Conservation (phyloP, 2,888 invertebrate genomes). For the Agrochola circellaris region DNA sequence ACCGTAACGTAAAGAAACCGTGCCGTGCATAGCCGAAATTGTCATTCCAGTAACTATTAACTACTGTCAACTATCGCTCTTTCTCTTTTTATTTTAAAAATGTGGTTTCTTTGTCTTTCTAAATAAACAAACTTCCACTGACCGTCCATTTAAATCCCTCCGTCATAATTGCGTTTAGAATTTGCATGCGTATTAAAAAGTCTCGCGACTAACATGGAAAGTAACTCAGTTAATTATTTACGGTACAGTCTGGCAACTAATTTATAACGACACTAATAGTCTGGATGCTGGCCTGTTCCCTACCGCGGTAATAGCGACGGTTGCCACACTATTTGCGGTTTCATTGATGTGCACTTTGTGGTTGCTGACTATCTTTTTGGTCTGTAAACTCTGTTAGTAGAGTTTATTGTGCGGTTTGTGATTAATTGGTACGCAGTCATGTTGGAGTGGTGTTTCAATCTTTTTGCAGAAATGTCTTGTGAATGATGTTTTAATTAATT, state of each 20-base stretch:
- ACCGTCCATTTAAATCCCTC: background rate
- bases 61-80: background rate
- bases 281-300: conserved; percentile 11
- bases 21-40: background rate
- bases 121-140: background rate
- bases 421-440: conserved; percentile 34
- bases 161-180: conserved; percentile 43
- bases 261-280: conserved; percentile 51
- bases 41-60: background rate
- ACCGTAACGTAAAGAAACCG: no score
- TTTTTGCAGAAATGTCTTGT: conserved; percentile 4
- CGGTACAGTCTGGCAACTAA: conserved; percentile 41
- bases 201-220: conserved; percentile 38
- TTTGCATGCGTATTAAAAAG: conserved; percentile 49
- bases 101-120: background rate
- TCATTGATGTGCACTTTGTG: conserved; percentile 46
- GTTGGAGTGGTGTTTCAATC: background rate
- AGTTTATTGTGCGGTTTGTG: conserved; percentile 20
- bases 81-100: background rate
- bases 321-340: conserved; percentile 42
- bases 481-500: background rate
- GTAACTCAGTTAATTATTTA: conserved; percentile 51
- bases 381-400: conserved; percentile 7
- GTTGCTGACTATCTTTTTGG: conserved; percentile 12
- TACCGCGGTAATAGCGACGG: conserved; percentile 16